phyloP scores from a whole-genome alignment of 37 sponge, comb jelly and placozoan species.

The Aplysina aerophoba region DNA sequence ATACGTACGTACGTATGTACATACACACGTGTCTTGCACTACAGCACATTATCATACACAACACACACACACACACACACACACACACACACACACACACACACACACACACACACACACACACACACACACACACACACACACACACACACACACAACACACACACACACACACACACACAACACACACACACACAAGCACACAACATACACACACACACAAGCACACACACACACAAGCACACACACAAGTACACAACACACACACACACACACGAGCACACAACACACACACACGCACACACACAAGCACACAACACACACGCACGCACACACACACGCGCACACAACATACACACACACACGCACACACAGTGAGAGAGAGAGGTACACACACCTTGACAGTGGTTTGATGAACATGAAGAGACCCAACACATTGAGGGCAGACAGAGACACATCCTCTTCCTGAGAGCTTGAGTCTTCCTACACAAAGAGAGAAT shows the following conservation, averaged over 20 bases:
- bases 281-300: background rate
- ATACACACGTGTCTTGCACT: too few species aligned
- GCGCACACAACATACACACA: background rate
- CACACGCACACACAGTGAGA: too few species aligned
- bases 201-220: background rate
- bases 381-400: too few species aligned
- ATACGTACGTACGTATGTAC: too few species aligned
- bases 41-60: too few species aligned
- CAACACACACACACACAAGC: conserved; percentile 17
- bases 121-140: conserved; percentile 10
- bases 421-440: background rate
- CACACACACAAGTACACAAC: conserved; percentile 2
- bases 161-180: conserved; percentile 15
- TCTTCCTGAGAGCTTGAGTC: background rate
- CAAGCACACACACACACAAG: background rate
- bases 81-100: conserved; percentile 6
- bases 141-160: conserved; percentile 26
- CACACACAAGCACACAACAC: background rate
- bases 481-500: background rate
- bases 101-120: conserved; percentile 19
- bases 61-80: conserved; percentile 16
- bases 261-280: conserved; percentile 14
- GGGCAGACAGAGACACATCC: background rate
- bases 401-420: background rate
- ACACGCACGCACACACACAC: background rate